A percentile compares a stretch with the other conserved stretches of the same genome.
Evolutionary conservation across 2,888 invertebrate species (phyloP).

Genomic region (Apotomis betuletana): DNA sequence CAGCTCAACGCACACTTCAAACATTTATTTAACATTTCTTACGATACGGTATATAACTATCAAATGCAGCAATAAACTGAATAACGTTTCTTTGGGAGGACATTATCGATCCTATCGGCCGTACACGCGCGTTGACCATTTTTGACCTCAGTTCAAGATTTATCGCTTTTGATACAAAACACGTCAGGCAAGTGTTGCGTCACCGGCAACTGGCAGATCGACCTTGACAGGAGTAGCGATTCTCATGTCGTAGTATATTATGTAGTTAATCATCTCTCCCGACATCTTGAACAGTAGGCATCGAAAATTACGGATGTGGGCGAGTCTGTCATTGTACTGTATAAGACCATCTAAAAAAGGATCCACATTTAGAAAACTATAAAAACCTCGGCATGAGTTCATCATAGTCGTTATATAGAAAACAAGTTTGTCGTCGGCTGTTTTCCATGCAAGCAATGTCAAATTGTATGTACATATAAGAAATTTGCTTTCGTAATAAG

Average conservation of each 20-base stretch:
- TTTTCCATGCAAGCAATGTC: neutral
- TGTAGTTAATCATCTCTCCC: conserved; percentile 33
- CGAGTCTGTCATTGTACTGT: conserved; percentile 19
- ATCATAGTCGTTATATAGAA: neutral
- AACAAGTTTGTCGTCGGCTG: neutral
- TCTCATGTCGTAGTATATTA: conserved; percentile 43
- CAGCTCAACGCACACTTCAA: no score
- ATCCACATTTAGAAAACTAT: neutral
- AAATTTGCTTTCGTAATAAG: neutral
- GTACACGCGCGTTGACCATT: conserved; percentile 46
- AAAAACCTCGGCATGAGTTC: neutral
- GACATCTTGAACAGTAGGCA: conserved; percentile 17
- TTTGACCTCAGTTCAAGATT: conserved; percentile 57
- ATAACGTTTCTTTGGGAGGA: conserved; percentile 4
- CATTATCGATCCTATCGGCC: conserved; percentile 31
- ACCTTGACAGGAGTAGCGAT: conserved; percentile 69
- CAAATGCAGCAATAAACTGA: neutral
- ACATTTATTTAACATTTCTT: neutral
- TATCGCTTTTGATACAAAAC: conserved; percentile 72
- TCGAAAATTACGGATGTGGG: conserved; percentile 18
- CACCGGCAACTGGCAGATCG: conserved; percentile 62
- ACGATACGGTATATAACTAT: neutral
- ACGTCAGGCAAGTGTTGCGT: conserved; percentile 71
- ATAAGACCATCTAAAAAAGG: neutral
- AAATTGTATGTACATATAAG: neutral